phyloP scores from a whole-genome alignment of 2,113 vertebrate species.

The Enhydra lutris region DNA sequence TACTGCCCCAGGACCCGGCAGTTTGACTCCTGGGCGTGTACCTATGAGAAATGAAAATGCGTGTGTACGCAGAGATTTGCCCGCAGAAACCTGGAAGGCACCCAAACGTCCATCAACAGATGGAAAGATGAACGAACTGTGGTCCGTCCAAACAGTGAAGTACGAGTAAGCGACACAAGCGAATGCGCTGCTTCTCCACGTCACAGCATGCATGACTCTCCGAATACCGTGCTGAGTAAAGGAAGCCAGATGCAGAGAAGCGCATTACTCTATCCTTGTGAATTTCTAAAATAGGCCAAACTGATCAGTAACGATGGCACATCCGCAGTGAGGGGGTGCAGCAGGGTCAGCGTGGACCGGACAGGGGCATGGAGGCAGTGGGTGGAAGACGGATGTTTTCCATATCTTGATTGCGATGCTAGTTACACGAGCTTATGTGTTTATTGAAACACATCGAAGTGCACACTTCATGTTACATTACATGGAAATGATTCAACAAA shows the following conservation, averaged over 20 bases:
- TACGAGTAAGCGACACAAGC: not conserved
- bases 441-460: not conserved
- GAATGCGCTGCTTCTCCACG: not conserved
- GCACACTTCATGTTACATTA: not conserved
- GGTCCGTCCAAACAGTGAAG: not conserved
- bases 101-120: not conserved
- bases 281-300: not conserved
- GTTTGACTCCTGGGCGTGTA: not conserved
- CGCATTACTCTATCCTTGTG: not conserved
- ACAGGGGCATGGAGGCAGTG: not conserved
- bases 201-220: not conserved
- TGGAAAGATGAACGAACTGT: not conserved
- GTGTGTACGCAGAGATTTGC: not conserved
- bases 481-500: not conserved
- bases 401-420: not conserved
- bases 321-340: not conserved
- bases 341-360: accelerated
- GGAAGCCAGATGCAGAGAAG: not conserved
- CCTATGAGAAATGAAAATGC: not conserved
- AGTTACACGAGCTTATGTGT: not conserved
- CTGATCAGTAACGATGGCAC: not conserved
- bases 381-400: not conserved
- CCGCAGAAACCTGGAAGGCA: not conserved
- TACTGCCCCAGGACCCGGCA: not conserved
- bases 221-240: not conserved